Evolutionary conservation across 2,113 vertebrate genomes (phyloP).

Genomic region (Struthidea cinerea): DNA sequence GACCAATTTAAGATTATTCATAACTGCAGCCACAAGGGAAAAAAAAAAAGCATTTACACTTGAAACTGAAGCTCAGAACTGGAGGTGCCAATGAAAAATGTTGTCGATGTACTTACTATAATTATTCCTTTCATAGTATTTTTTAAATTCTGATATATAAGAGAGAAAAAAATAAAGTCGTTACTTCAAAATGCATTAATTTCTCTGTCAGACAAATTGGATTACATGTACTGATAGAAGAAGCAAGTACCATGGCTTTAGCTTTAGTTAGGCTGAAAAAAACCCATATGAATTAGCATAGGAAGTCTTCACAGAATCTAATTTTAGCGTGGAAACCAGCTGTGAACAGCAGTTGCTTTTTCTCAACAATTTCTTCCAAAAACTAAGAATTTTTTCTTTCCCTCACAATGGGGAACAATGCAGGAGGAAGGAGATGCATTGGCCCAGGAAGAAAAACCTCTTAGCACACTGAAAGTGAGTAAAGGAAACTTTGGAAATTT

Average conservation of each 20-base stretch:
- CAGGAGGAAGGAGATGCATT: background rate
- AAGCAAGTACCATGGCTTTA: background rate
- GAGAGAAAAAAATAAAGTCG: background rate
- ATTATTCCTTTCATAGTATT: background rate
- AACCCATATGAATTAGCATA: background rate
- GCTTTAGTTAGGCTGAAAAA: background rate
- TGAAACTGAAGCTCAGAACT: background rate
- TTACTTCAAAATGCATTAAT: background rate
- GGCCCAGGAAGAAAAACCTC: background rate
- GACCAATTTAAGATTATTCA: slow-evolving; percentile 14
- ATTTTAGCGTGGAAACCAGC: background rate
- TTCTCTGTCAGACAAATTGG: background rate
- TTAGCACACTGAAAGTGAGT: background rate
- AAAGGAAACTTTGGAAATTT: background rate
- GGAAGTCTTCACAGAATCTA: background rate
- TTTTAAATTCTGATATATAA: background rate
- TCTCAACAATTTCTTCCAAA: background rate
- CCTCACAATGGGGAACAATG: background rate
- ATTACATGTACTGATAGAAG: background rate
- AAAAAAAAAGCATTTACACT: background rate
- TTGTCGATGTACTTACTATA: background rate
- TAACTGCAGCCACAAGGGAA: background rate
- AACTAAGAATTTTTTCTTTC: background rate
- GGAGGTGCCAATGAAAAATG: background rate
- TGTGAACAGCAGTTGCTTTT: background rate